Conservation (phyloP, 2,888 invertebrate genomes). For the Cremastobaeus sp. region DNA sequence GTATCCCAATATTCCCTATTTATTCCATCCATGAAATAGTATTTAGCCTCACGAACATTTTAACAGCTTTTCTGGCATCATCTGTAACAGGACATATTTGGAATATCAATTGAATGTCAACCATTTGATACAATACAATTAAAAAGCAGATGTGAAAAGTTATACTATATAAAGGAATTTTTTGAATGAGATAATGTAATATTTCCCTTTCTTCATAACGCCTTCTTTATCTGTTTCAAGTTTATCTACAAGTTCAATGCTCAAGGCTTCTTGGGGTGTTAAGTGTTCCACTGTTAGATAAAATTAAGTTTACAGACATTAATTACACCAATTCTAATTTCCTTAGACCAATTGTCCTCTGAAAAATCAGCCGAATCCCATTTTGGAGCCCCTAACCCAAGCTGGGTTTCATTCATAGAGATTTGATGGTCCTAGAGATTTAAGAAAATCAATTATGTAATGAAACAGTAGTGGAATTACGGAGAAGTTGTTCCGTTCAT, state of each 20-base stretch:
- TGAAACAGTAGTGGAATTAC: slow-evolving; percentile 82
- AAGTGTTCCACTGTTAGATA: slow-evolving; percentile 82
- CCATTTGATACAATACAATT: not conserved
- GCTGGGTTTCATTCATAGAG: slow-evolving; percentile 90
- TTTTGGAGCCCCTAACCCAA: slow-evolving; percentile 88
- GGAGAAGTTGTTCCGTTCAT: no score
- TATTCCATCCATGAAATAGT: slow-evolving; percentile 79
- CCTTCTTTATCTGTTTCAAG: slow-evolving; percentile 84
- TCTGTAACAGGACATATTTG: slow-evolving; percentile 67
- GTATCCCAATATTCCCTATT: slow-evolving; percentile 83
- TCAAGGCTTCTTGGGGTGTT: slow-evolving; percentile 86
- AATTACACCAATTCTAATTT: slow-evolving; percentile 86
- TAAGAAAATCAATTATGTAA: slow-evolving; percentile 88
- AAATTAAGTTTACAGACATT: no score
- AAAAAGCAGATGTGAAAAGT: no score
- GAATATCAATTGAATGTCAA: not conserved
- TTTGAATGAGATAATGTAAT: slow-evolving; percentile 83
- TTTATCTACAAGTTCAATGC: slow-evolving; percentile 88
- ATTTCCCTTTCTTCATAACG: slow-evolving; percentile 83
- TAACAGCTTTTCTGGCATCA: slow-evolving; percentile 77
- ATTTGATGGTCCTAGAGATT: slow-evolving; percentile 91
- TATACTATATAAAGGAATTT: slow-evolving; percentile 81
- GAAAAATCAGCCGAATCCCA: slow-evolving; percentile 81
- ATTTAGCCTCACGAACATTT: slow-evolving; percentile 75
- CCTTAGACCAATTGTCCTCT: slow-evolving; percentile 80